A percentile compares a stretch with the other conserved stretches of the same genome.
Evolutionary conservation across 2,113 vertebrate genomes (phyloP).

Genomic region (Ciconia boyciana): DNA sequence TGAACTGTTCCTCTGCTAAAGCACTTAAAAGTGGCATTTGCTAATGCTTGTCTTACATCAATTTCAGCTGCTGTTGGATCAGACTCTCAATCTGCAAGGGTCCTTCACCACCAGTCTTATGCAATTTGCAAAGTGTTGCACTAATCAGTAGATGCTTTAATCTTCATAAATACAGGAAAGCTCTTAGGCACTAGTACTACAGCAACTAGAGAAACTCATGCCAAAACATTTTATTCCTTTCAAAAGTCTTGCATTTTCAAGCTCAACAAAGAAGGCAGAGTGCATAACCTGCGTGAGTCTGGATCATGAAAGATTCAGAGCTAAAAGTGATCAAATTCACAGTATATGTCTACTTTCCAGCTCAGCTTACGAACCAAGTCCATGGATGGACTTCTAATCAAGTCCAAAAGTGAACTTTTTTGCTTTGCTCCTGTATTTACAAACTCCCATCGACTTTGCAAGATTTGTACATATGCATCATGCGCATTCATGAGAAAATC

Average conservation of each 20-base stretch:
- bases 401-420: not conserved
- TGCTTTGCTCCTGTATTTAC: not conserved
- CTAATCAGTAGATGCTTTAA: constrained; percentile 36
- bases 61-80: not conserved
- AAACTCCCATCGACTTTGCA: not conserved
- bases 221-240: not conserved
- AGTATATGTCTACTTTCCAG: not conserved
- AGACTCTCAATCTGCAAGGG: not conserved
- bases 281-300: not conserved
- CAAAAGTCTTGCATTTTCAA: not conserved
- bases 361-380: not conserved
- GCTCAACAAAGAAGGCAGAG: not conserved
- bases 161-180: constrained; percentile 27
- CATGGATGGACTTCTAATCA: not conserved
- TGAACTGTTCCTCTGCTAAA: constrained; percentile 16
- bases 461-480: not conserved
- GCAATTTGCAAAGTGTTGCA: not conserved
- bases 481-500: not conserved
- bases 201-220: not conserved
- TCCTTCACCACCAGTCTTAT: constrained; percentile 19
- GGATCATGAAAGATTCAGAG: not conserved
- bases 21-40: not conserved
- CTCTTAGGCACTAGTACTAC: not conserved
- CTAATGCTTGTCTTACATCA: not conserved
- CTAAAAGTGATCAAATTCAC: not conserved